Base-by-base conservation (phyloP, 2,797 vertebrate genomes). In the Eleutherodactylus coqui region DNA sequence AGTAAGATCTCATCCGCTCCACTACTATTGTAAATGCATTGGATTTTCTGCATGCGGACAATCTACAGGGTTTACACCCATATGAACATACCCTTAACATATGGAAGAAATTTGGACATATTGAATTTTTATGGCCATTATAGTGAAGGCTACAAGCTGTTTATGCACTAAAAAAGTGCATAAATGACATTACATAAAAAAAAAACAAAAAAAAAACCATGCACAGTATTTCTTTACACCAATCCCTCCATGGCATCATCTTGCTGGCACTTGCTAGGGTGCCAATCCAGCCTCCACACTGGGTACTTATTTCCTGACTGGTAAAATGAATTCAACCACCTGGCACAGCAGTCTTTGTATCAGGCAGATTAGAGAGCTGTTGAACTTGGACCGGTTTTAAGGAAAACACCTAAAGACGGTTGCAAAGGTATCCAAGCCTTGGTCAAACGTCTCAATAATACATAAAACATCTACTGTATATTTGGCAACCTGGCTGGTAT, bases 311-410 rank as follows among this genome's bases (percentile, higher is more conserved):
- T 73, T 73, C 70, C 70, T 73, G 70, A 29, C 27, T 17, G 19
- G 47, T 53, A 53, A 16, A n/a, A 4, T 9, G 19, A 64, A 38
- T 79, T n/a, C 4, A 81, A 36, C 11, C 64, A 73, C 32, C 32
- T 73, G 49, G 43, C 11, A 32, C 8, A 38, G 34, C 24, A 13
- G 24, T 29, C 24, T 29, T 10, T 45, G 8, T 81, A 69, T 38
- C 7, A 38, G 43, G 36, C 32, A 82, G 79, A 82, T 82, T 70
- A 82, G 32, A 72, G 21, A 75, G 51, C 11, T 82, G 45, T 81
- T 81, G 47, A 36, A 55, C 47, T 82, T 82, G 32, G 43, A 53
- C 32, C 1, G 5, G 45, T 24, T 62, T 27, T 41, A 19, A 24
- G 11, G 29, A 51, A 67, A 55, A 82, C 64, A 72, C 80, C 80